Evolutionary conservation across 2,113 vertebrate species (phyloP).

Genomic region (Eretmochelys imbricata): DNA sequence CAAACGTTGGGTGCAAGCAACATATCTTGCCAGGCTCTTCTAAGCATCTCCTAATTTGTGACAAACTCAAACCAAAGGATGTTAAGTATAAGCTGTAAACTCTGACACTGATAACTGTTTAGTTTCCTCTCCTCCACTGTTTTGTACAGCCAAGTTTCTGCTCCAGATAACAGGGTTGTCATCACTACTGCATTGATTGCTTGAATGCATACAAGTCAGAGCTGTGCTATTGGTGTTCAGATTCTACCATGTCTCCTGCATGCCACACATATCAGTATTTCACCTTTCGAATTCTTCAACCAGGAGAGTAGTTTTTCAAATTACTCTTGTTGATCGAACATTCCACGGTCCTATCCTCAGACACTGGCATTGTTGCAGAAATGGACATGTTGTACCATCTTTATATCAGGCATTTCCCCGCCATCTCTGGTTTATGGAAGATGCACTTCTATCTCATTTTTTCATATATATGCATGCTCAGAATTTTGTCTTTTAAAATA

Average conservation of each 20-base stretch:
- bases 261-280: neutral
- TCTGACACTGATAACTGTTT: neutral
- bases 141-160: neutral
- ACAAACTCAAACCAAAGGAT: neutral
- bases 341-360: neutral
- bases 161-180: neutral
- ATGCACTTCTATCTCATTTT: neutral
- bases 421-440: neutral
- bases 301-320: neutral
- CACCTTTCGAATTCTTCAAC: neutral
- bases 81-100: neutral
- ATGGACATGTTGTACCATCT: neutral
- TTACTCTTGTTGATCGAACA: neutral
- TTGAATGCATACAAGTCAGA: neutral
- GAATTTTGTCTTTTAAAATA: neutral
- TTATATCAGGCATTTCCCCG: neutral
- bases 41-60: neutral
- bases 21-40: neutral
- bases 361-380: neutral
- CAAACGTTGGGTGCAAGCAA: neutral
- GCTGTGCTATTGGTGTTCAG: neutral
- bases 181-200: neutral
- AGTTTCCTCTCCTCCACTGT: neutral
- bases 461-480: too few species aligned
- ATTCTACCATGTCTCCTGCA: neutral